These are phyloP conservation scores for Drosophila watanabei DNA, from an alignment of 1,140 invertebrate genomes.

Conservation along the genomic window DNA sequence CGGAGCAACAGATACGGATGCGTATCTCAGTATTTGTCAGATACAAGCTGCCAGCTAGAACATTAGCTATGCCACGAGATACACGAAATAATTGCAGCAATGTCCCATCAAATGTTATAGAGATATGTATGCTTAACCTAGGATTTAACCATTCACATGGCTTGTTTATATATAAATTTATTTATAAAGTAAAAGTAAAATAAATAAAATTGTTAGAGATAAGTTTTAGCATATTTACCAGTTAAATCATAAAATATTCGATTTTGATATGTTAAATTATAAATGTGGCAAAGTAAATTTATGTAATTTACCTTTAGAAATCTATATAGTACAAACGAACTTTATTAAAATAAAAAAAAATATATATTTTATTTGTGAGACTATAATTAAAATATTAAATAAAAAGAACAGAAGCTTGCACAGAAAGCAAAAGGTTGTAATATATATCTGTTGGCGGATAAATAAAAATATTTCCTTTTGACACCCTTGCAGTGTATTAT, in stretches of 20 bases:
- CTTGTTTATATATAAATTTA: neutral
- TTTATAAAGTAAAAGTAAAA: neutral
- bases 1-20: conserved; percentile 12
- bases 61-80: neutral
- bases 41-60: conserved; percentile 7
- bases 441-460: too few relatives aligned
- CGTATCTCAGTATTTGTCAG: conserved; percentile 14
- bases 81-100: neutral
- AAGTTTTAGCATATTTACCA: neutral
- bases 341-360: too few relatives aligned
- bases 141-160: neutral
- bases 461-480: too few relatives aligned
- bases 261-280: too few relatives aligned
- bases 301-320: too few relatives aligned
- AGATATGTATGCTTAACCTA: neutral
- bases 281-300: too few relatives aligned
- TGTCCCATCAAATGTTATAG: neutral
- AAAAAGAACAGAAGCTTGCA: too few relatives aligned
- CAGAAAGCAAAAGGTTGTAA: too few relatives aligned
- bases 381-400: too few relatives aligned
- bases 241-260: neutral
- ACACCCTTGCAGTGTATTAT: too few relatives aligned
- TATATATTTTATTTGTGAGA: too few relatives aligned
- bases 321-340: too few relatives aligned
- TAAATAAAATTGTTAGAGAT: neutral